phyloP scores from a whole-genome alignment of 2,113 vertebrate species.

The Romanogobio albipinnatus region DNA sequence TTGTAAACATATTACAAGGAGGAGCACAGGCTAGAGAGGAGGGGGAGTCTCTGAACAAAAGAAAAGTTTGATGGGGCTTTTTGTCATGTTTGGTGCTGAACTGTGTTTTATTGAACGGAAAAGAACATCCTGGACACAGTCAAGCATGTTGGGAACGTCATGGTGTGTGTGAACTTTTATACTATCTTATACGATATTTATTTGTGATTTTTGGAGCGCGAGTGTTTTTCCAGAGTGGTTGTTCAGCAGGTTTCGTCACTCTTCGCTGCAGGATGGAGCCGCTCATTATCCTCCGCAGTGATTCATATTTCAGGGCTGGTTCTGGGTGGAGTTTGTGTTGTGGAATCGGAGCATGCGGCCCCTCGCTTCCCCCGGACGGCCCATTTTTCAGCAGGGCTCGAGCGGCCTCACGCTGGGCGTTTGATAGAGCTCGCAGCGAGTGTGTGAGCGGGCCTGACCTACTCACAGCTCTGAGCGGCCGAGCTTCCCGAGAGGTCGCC shows the following conservation, averaged over 20 bases:
- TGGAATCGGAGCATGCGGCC: constrained; percentile 35
- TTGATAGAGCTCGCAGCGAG: constrained; percentile 90
- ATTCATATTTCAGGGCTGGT: not conserved
- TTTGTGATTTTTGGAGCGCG: not conserved
- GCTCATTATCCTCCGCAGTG: not conserved
- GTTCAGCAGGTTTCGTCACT: not conserved
- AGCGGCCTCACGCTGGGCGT: constrained; percentile 80
- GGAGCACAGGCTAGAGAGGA: not conserved
- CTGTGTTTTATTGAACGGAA: not conserved
- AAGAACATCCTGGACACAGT: not conserved
- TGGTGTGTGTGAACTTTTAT: not conserved
- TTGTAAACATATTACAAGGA: too few relatives aligned
- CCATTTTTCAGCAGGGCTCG: constrained; percentile 61
- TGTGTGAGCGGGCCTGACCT: constrained; percentile 84
- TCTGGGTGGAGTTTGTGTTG: not conserved
- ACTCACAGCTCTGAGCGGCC: constrained; percentile 81
- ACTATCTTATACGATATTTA: not conserved
- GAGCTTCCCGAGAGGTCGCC: constrained; percentile 75
- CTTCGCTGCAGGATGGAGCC: not conserved
- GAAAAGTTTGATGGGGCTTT: not conserved
- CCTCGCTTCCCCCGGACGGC: constrained; percentile 48
- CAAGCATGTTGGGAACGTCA: not conserved
- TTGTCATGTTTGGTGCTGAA: not conserved
- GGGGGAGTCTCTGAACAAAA: not conserved
- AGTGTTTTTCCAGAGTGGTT: not conserved